phyloP scores from a whole-genome alignment of 2,113 vertebrate genomes.

The Holacanthus passer region DNA sequence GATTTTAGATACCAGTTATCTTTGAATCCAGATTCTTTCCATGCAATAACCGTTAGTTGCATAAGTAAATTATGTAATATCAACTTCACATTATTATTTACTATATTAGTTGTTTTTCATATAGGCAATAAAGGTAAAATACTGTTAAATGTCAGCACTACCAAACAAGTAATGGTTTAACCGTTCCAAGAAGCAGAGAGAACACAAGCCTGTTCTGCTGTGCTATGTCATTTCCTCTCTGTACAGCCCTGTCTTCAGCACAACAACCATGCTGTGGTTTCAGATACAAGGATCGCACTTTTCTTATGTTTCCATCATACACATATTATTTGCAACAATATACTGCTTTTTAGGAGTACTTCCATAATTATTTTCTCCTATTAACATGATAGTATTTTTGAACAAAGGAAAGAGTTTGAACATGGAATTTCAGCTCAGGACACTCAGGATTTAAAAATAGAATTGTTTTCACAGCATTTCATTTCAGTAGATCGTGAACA shows the following conservation, averaged over 20 bases:
- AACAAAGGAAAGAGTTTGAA: background rate
- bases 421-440: background rate
- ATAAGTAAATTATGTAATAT: background rate
- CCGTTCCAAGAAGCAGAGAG: slow-evolving; percentile 18
- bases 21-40: background rate
- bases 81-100: background rate
- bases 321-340: background rate
- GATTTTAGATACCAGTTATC: background rate
- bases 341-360: background rate
- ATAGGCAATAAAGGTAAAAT: background rate
- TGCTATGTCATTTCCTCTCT: slow-evolving; percentile 60
- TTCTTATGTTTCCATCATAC: background rate
- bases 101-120: background rate
- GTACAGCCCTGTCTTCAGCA: slow-evolving; percentile 30
- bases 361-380: background rate
- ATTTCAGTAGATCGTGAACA: background rate
- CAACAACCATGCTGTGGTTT: background rate
- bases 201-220: slow-evolving; percentile 5
- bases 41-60: background rate
- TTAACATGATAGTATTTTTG: background rate
- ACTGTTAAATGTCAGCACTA: background rate
- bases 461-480: background rate
- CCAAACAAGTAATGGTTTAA: background rate
- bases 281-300: background rate
- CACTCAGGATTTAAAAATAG: background rate